These are phyloP conservation scores for Stomatorhinus walkeri DNA, from an alignment of 2,797 vertebrate genomes.

Conservation along the genomic window DNA sequence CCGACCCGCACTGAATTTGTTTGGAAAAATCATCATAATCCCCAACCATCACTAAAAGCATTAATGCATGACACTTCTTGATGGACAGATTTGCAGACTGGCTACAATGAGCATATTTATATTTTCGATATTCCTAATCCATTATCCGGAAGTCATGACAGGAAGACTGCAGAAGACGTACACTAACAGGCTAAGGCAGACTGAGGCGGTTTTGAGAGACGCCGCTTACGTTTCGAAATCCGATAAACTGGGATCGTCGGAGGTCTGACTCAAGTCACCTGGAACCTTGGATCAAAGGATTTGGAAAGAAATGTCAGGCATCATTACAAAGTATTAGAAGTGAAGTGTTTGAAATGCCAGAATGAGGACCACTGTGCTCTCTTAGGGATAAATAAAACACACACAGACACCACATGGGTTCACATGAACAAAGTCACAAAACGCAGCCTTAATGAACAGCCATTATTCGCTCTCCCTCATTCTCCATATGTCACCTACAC, in stretches of 20 bases:
- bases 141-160: not conserved
- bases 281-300: conserved; percentile 66
- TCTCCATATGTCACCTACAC: conserved; percentile 5
- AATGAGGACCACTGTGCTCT: not conserved
- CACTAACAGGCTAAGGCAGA: not conserved
- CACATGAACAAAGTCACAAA: not conserved
- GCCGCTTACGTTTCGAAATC: conserved; percentile 95
- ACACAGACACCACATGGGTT: not conserved
- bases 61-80: not conserved
- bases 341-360: not conserved
- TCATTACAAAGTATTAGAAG: not conserved
- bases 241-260: conserved; percentile 93
- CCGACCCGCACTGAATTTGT: not conserved
- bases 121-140: not conserved
- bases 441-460: not conserved
- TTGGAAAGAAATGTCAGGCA: not conserved
- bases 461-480: not conserved
- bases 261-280: conserved; percentile 95
- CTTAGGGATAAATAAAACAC: not conserved
- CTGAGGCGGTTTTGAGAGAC: not conserved
- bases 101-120: not conserved
- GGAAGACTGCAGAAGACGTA: not conserved
- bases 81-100: conserved; percentile 1
- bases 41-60: not conserved
- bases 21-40: not conserved